A percentile compares a stretch with the other conserved stretches of the same genome.
These are phyloP conservation scores for Cacoxenus indagator DNA, from an alignment of 2,888 invertebrate species.

Conservation along the genomic window DNA sequence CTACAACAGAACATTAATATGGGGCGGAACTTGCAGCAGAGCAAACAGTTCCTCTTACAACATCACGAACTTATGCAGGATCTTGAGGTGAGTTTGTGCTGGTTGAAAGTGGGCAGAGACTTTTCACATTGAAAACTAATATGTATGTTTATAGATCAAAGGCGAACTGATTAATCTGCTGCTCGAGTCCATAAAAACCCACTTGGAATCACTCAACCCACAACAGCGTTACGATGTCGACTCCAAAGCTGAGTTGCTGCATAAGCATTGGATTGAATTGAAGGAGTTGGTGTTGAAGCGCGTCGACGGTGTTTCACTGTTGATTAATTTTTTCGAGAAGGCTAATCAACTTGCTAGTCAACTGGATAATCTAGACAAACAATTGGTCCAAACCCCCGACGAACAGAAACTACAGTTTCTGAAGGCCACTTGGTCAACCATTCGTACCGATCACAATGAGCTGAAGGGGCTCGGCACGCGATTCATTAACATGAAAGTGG, in stretches of 20 bases:
- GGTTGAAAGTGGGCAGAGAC: neutral
- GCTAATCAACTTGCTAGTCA: conserved; percentile 77
- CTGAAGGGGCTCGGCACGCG: conserved; percentile 78
- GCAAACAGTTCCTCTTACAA: conserved; percentile 80
- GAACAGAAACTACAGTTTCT: conserved; percentile 73
- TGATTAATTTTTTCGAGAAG: conserved; percentile 81
- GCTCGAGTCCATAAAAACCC: conserved; percentile 75
- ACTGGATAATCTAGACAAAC: conserved; percentile 77
- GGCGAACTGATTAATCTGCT: conserved; percentile 78
- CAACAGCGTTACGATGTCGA: conserved; percentile 76
- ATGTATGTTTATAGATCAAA: conserved; percentile 73
- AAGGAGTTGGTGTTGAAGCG: conserved; percentile 76
- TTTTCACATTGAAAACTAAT: neutral
- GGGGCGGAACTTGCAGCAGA: conserved; percentile 78
- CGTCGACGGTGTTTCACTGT: conserved; percentile 77
- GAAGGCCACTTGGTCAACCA: conserved; percentile 74
- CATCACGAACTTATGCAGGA: conserved; percentile 82
- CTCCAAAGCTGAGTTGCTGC: conserved; percentile 76
- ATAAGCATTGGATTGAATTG: conserved; percentile 76
- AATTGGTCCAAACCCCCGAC: conserved; percentile 73
- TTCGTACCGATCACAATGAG: conserved; percentile 77
- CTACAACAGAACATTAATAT: conserved; percentile 81
- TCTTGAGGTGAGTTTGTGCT: conserved; percentile 76
- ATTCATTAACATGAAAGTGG: conserved; percentile 73
- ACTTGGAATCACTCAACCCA: conserved; percentile 77